These are phyloP conservation scores for Egretta garzetta DNA, from an alignment of 2,113 vertebrate genomes.

Conservation along the genomic window DNA sequence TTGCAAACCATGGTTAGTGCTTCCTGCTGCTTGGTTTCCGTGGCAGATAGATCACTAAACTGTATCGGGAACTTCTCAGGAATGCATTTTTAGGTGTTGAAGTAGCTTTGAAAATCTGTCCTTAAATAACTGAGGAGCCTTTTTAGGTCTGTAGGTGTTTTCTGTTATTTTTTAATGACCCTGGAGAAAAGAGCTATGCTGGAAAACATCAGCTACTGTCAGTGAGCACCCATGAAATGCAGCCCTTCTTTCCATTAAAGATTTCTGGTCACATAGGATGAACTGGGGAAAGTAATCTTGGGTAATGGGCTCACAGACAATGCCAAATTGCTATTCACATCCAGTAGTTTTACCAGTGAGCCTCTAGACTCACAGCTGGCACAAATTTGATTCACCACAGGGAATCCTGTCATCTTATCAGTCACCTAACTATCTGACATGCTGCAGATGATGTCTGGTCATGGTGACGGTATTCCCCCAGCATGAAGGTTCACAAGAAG, in stretches of 20 bases:
- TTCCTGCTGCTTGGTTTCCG: neutral
- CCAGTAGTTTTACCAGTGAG: neutral
- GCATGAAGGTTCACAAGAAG: neutral
- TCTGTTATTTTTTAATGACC: neutral
- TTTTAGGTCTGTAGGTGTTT: neutral
- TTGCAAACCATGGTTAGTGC: neutral
- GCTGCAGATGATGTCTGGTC: neutral
- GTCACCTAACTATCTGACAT: neutral
- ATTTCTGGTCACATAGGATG: neutral
- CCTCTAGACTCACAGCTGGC: neutral
- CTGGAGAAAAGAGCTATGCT: neutral
- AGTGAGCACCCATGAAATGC: neutral
- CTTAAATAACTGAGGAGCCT: neutral
- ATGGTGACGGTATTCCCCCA: neutral
- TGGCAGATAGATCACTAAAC: neutral
- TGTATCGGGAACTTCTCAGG: neutral
- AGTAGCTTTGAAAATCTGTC: neutral
- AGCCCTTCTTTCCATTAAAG: neutral
- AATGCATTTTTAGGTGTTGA: neutral
- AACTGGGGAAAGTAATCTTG: neutral
- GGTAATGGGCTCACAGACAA: neutral
- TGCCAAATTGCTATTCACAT: neutral
- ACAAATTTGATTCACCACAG: neutral
- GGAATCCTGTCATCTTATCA: neutral
- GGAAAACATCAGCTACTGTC: neutral